These are phyloP conservation scores for Tragulus kanchil DNA, from an alignment of 2,113 vertebrate genomes.

Conservation along the genomic window DNA sequence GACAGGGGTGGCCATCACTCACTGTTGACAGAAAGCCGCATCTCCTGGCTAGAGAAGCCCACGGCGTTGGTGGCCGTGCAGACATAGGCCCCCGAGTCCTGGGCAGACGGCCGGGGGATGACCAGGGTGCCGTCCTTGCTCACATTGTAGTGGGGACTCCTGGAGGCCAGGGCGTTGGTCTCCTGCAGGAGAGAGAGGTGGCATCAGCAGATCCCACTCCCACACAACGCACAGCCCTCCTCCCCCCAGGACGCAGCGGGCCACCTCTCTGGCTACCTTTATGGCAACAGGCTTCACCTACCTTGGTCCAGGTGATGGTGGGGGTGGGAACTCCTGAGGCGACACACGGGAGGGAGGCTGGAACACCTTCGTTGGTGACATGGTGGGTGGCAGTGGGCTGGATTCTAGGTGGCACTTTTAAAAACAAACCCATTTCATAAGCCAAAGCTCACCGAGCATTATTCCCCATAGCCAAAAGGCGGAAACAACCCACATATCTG, in stretches of 20 bases:
- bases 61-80: constrained; percentile 93
- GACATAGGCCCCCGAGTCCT: constrained; percentile 91
- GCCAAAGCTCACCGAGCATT: fast-evolving
- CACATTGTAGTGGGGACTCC: constrained; percentile 77
- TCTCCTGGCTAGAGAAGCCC: constrained; percentile 92
- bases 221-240: fast-evolving
- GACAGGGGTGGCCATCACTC: constrained; percentile 74
- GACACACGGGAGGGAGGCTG: constrained; percentile 89
- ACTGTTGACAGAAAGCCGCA: constrained; percentile 94
- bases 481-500: neutral
- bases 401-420: constrained; percentile 94
- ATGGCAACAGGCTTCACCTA: constrained; percentile 64
- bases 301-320: constrained; percentile 93
- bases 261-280: neutral
- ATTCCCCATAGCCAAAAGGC: neutral
- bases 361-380: constrained; percentile 90
- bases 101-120: constrained; percentile 85
- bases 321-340: constrained; percentile 91
- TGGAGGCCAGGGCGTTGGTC: constrained; percentile 79
- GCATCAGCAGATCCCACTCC: neutral
- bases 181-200: constrained; percentile 85
- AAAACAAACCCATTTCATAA: constrained; percentile 75
- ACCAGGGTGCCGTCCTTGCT: constrained; percentile 88
- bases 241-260: neutral
- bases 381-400: constrained; percentile 89